Percentiles rank a stretch among this genome's conserved stretches.
These are phyloP conservation scores for Brachypterus glaber DNA, from an alignment of 2,888 invertebrate species.

Conservation along the genomic window DNA sequence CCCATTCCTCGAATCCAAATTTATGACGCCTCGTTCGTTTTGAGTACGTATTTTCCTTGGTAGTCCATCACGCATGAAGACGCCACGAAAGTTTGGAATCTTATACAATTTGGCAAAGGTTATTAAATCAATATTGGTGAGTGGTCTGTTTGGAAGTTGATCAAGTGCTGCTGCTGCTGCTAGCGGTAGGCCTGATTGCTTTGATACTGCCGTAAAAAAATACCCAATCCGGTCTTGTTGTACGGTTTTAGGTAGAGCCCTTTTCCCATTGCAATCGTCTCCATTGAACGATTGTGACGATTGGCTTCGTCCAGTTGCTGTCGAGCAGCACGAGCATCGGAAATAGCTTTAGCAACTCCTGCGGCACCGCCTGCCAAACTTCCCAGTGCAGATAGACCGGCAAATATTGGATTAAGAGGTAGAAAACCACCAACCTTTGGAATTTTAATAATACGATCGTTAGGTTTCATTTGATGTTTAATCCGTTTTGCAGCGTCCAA, in stretches of 20 bases:
- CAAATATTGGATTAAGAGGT: constrained; percentile 31
- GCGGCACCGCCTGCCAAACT: constrained; percentile 31
- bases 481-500: no score
- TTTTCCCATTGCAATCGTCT: constrained; percentile 31
- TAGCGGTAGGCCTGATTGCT: constrained; percentile 18
- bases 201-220: constrained; percentile 14
- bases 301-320: constrained; percentile 26
- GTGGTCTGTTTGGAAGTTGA: constrained; percentile 19
- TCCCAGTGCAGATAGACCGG: constrained; percentile 31
- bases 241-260: constrained; percentile 22
- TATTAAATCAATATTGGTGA: constrained; percentile 22
- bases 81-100: no score
- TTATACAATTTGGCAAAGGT: constrained; percentile 15
- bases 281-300: constrained; percentile 33
- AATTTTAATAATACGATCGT: no score
- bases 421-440: constrained; percentile 27
- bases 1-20: constrained; percentile 5
- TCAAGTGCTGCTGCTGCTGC: constrained; percentile 15
- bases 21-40: no score
- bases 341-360: constrained; percentile 31
- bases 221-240: constrained; percentile 20
- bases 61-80: constrained; percentile 26
- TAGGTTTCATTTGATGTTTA: neutral
- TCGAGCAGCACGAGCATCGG: constrained; percentile 28
- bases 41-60: constrained; percentile 10